Evolutionary conservation across 2,888 invertebrate species (phyloP), one percentile per base, ranked within the genome.

Genomic region (Saturnia japonica): DNA sequence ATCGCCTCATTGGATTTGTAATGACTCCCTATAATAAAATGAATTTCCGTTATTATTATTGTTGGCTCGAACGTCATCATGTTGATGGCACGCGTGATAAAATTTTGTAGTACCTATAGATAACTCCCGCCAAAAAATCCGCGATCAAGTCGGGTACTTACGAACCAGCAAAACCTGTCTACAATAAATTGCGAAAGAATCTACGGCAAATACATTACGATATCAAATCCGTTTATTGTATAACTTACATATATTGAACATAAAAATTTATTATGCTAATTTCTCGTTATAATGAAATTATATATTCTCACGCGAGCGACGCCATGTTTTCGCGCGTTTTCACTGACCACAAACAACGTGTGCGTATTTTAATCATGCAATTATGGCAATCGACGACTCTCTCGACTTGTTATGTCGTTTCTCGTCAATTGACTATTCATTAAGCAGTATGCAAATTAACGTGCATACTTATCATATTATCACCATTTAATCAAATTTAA

Each of bases 281-380:
- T 68, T 71, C 64, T 66, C 69, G 72, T 6, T 60, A 28, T 69
- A 70, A 75, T 70, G 69, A 28, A 60, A 28, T 28, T 60, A 28
- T 71, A 75, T 75, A 68, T 57, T 73, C 74, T 75, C 77, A 78
- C 77, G 77, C 80, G 75, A 82, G 71, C 70, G 34, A 34, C 34
- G 34, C 34, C 68, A 68, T 70, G 74, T 80, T 81, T 83, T 82
- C 82, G 78, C 83, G 83, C 81, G 79, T 84, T 85, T 84, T 84
- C 83, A 79, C 85, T 82, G 72, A 80, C 82, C 82, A 83, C 83
- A 84, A 80, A 78, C 74, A 72, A 76, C 75, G 72, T 75, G 51
- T 19, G 51, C 47, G n/a, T 70, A 67, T 71, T 57, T 71, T 70
- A 72, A 72, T 68, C 66, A 51, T 68, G 43, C 34, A 28, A 68